These are phyloP conservation scores for Caenorhabditis japonica DNA, from an alignment of 2,888 invertebrate species.

Conservation along the genomic window DNA sequence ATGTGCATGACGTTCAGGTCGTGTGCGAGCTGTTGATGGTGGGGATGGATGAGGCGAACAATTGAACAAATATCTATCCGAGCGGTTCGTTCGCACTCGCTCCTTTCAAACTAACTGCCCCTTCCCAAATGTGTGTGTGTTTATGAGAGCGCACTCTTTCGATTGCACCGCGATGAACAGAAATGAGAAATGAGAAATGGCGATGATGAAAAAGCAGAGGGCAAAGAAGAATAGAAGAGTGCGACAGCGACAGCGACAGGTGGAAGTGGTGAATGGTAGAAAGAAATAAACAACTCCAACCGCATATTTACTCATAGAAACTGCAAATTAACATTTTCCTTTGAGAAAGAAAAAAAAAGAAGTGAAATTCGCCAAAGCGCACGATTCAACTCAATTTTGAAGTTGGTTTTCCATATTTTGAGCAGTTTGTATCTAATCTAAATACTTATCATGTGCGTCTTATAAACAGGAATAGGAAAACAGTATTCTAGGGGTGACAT, in stretches of 20 bases:
- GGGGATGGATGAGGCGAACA: constrained; percentile 2
- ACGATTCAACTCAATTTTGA: too few relatives aligned
- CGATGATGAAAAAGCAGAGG: constrained; percentile 10
- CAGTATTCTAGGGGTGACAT: too few relatives aligned
- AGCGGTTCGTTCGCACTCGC: constrained; percentile 25
- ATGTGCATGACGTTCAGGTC: too few relatives aligned
- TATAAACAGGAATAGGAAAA: too few relatives aligned
- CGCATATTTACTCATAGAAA: constrained; percentile 9
- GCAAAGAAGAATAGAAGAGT: constrained; percentile 6
- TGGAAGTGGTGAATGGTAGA: constrained; percentile 1
- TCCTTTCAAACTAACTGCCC: background rate
- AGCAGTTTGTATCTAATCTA: too few relatives aligned
- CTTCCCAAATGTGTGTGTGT: constrained; percentile 33
- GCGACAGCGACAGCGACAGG: constrained; percentile 15
- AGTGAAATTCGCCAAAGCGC: too few relatives aligned
- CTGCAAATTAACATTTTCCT: background rate
- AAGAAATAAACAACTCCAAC: background rate
- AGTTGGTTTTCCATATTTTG: too few relatives aligned
- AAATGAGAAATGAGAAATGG: constrained; percentile 3
- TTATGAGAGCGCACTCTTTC: constrained; percentile 33
- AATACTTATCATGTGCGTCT: too few relatives aligned
- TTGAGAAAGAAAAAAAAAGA: constrained; percentile 6
- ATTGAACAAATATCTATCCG: constrained; percentile 23
- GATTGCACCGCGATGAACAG: constrained; percentile 23
- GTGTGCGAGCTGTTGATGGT: too few relatives aligned